Base-by-base conservation (phyloP, 2,113 vertebrate species). In the Alligator sinensis region DNA sequence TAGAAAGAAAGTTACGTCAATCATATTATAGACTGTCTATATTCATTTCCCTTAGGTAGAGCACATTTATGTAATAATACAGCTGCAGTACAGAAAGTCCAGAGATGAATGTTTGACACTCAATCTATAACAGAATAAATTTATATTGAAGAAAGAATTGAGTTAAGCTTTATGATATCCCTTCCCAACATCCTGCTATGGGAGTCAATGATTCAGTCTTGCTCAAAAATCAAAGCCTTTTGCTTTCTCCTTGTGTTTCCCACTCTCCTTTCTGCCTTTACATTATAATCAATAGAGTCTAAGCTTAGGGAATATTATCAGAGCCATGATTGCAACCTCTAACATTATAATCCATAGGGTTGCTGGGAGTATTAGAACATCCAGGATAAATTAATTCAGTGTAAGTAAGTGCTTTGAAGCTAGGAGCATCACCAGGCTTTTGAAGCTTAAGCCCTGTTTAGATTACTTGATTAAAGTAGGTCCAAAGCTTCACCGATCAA, bases 401-500 rank as follows among this genome's bases (percentile, higher is more conserved):
- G 79, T 95, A 97, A 97, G 97, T 97, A 96, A 97, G 97, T 89
- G 88, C 97, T 98, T 98, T 97, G 98, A 98, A 97, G 97, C 97
- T 62, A 66, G 94, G 88, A 96, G 93, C 95, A 97, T 96, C 92
- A 93, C 94, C 94, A 91, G 22, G 96, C 96, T 97, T 98, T 98
- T 97, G 97, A 98, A 97, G 97, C 97, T 97, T 97, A 98, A 98
- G 96, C 95, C 88, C 96, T 97, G 91, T 98, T 98, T 98, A 98
- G 97, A 98, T 97, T 97, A 97, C 97, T 98, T 97, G 97, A 98
- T 98, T 98, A 98, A 98, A 98, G 98, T 95, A 94, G 95, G 97
- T 95, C 96, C 96, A 96, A 94, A 98, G 96, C 98, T 97, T 96
- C 57, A 77, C 87, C 63, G 91, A 96, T 98, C 98, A 96, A 98